These are phyloP conservation scores for Limonius californicus DNA, from an alignment of 1,140 invertebrate species.

Conservation along the genomic window DNA sequence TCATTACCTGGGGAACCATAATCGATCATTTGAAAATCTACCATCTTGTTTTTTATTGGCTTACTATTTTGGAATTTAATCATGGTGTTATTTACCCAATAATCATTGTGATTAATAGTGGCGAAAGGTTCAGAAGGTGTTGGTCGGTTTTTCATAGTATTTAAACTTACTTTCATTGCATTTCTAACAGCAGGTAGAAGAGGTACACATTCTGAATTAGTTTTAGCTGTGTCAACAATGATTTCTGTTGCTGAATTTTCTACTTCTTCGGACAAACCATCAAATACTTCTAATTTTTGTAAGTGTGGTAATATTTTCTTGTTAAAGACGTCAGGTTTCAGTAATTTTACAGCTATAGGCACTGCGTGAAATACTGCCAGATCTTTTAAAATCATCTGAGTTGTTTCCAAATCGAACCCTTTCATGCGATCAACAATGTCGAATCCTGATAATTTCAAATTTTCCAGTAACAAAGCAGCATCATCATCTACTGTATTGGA, in stretches of 20 bases:
- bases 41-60: conserved; percentile 51
- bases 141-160: neutral
- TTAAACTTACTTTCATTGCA: neutral
- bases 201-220: neutral
- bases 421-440: conserved; percentile 35
- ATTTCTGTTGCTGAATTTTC: neutral
- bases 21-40: conserved; percentile 58
- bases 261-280: neutral
- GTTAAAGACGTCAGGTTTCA: conserved; percentile 48
- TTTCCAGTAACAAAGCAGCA: conserved; percentile 46
- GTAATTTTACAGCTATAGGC: conserved; percentile 41
- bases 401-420: conserved; percentile 44
- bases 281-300: conserved; percentile 30
- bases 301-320: conserved; percentile 40
- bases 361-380: conserved; percentile 48
- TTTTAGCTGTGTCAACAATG: neutral
- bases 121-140: conserved; percentile 46
- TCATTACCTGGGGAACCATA: conserved; percentile 52
- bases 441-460: conserved; percentile 45
- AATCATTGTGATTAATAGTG: conserved; percentile 54
- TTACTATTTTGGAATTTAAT: conserved; percentile 45
- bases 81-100: conserved; percentile 61
- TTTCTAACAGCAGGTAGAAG: neutral
- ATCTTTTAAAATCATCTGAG: conserved; percentile 37
- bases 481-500: conserved; percentile 34